Evolutionary conservation across 2,888 invertebrate genomes (phyloP), one percentile per base, ranked within the genome.

Genomic region (Dryocosmus kuriphilus): DNA sequence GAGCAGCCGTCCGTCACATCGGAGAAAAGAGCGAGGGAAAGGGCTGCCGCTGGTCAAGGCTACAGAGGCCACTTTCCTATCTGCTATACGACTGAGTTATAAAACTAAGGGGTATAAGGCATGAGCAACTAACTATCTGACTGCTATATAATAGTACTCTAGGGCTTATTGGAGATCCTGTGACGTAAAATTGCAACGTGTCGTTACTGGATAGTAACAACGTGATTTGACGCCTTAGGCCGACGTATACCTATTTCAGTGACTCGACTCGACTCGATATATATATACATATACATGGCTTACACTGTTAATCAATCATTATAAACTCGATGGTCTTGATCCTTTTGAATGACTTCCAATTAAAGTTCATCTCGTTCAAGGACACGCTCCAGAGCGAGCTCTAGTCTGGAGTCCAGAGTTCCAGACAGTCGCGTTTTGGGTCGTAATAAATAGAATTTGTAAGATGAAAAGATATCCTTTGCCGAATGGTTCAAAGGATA

Each of bases 41-140:
- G 81, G 80, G 81, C 81, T 81, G 83, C 80, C 83, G 82, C 81
- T 79, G 83, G 82, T 84, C 84, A 85, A 85, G 85, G 85, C 84
- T 83, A 79, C 62, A 27, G 46, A 41, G 16, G 41, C 41, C 67
- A 51, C 38, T 67, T 67, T 46, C 27, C 19, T 46, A 46, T 67
- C 27, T 41, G 8, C 24, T 55, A 22, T 7, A 46, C 16, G 19
- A 46, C 46, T 16, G 19, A 46, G n/a, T 16, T 46, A 19, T 6
- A 46, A 46, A 16, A 46, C 46, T 46, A 16, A 55, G 22, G 22
- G 9, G n/a, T 22, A 22, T 55, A 22, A 22, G 19, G 46, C n/a
- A 19, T 19, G 16, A 2, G 38, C 38, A 32, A 41, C n/a, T n/a
- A n/a, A n/a, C n/a, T n/a, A n/a, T n/a, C n/a, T n/a, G n/a, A n/a